phyloP scores from a whole-genome alignment of 2,797 vertebrate genomes.

The Enteromius trimaculatus region DNA sequence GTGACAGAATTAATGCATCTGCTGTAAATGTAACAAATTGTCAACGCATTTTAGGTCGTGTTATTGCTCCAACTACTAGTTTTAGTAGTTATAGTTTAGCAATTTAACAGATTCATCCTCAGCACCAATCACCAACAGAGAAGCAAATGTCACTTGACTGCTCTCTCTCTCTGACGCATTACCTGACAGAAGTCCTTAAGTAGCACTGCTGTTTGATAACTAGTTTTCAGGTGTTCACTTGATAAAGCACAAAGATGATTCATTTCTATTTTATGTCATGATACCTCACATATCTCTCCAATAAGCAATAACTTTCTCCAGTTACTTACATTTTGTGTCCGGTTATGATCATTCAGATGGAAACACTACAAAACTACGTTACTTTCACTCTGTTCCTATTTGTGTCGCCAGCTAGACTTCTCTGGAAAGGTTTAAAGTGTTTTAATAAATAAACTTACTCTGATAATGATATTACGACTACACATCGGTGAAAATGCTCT shows the following conservation, averaged over 20 bases:
- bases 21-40: not conserved
- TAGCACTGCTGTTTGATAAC: not conserved
- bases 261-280: not conserved
- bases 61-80: not conserved
- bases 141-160: not conserved
- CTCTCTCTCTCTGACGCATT: not conserved
- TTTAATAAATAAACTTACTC: not conserved
- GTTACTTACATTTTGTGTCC: constrained; percentile 21
- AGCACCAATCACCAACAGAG: not conserved
- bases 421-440: not conserved
- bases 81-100: not conserved
- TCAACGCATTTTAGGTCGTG: not conserved
- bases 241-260: not conserved
- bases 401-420: not conserved
- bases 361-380: not conserved
- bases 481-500: not conserved
- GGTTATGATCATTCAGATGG: not conserved
- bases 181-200: not conserved
- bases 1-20: not conserved
- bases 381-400: not conserved
- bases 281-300: not conserved
- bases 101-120: not conserved
- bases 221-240: constrained; percentile 1
- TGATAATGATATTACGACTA: not conserved
- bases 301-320: not conserved